Percentiles rank a stretch among this genome's conserved stretches.
phyloP scores from a whole-genome alignment of 1,140 invertebrate species.

The Drosophila kepulauana region DNA sequence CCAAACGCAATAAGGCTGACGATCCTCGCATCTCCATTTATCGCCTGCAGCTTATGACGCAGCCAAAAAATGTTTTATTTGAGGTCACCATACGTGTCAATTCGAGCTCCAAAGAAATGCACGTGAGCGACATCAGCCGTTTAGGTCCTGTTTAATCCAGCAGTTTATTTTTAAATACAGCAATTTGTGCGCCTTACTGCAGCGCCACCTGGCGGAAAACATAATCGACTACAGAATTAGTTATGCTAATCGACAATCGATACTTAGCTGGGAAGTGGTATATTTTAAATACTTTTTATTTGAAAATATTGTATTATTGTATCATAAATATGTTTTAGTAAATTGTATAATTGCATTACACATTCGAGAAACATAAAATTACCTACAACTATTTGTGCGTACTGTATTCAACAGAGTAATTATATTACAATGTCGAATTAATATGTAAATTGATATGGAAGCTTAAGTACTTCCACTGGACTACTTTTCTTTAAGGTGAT shows the following conservation, averaged over 20 bases:
- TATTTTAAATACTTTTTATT: too few species aligned
- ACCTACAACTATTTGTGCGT: not conserved
- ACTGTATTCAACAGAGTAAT: not conserved
- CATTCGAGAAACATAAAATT: not conserved
- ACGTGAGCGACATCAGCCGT: not conserved
- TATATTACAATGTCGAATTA: not conserved
- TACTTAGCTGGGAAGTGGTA: too few species aligned
- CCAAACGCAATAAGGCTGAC: not conserved
- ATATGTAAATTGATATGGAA: not conserved
- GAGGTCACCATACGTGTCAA: slow-evolving; percentile 14
- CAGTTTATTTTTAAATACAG: too few species aligned
- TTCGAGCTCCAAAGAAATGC: not conserved
- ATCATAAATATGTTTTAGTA: too few species aligned
- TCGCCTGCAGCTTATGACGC: not conserved
- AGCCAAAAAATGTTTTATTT: not conserved
- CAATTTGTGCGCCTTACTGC: too few species aligned
- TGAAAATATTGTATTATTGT: too few species aligned
- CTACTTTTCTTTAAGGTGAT: slow-evolving; percentile 23
- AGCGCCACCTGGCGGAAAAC: too few species aligned
- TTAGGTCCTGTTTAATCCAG: not conserved
- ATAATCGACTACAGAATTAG: too few species aligned
- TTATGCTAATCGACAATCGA: too few species aligned
- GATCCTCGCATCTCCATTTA: not conserved
- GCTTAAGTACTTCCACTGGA: not conserved
- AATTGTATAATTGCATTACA: not conserved